phyloP scores from a whole-genome alignment of 30 jellyfish, hydroid and myxozoan species.

The Pseudorhiza aurosa region DNA sequence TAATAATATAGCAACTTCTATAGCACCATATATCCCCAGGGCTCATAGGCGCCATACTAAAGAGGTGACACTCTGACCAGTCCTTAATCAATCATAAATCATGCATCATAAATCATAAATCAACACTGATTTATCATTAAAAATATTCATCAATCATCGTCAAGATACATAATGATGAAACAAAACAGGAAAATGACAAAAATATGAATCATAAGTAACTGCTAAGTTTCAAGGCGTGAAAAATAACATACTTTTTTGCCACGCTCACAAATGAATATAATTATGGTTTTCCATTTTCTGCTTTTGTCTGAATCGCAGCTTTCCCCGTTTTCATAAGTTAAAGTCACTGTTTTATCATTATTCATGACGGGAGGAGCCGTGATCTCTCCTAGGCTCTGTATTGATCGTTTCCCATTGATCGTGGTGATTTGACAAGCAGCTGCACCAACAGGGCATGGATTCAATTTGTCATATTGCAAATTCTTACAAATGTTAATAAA shows the following conservation, averaged over 20 bases:
- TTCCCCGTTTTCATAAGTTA: slow-evolving; percentile 63
- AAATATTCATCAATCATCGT: too few species aligned
- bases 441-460: slow-evolving; percentile 53
- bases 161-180: too few species aligned
- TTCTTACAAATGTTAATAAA: slow-evolving; percentile 56
- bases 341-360: slow-evolving; percentile 37
- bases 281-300: slow-evolving; percentile 19
- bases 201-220: too few species aligned
- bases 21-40: too few species aligned
- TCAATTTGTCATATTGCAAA: neutral
- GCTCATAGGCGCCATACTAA: too few species aligned
- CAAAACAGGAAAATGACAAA: too few species aligned
- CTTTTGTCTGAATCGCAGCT: slow-evolving; percentile 39
- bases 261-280: slow-evolving; percentile 39
- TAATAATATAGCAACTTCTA: too few species aligned
- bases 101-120: too few species aligned
- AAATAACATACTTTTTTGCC: slow-evolving; percentile 18
- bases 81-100: too few species aligned
- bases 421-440: slow-evolving; percentile 58
- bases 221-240: too few species aligned
- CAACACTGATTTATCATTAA: too few species aligned
- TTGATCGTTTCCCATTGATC: neutral
- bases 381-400: slow-evolving; percentile 68
- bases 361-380: slow-evolving; percentile 42
- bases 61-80: too few species aligned